These are phyloP conservation scores for Falco berigora DNA, from an alignment of 2,797 vertebrate genomes.

Conservation along the genomic window DNA sequence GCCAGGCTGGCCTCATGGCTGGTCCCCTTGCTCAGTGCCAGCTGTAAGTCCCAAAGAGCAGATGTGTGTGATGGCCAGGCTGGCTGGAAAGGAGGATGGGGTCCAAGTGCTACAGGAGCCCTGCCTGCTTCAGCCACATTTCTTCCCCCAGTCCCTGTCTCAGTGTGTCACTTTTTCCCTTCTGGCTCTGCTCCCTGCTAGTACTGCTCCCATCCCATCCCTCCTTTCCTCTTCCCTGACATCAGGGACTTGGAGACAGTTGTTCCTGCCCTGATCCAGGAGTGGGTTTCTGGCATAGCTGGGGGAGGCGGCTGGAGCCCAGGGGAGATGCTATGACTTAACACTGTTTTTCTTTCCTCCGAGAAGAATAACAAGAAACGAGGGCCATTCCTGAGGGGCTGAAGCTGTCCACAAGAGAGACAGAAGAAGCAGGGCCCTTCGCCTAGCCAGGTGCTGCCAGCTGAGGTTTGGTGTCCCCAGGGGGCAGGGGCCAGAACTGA, in stretches of 20 bases:
- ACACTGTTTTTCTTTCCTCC: conserved; percentile 17
- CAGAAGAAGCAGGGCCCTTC: conserved; percentile 25
- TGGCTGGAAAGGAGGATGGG: not conserved
- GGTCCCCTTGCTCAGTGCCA: not conserved
- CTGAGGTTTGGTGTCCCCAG: conserved; percentile 51
- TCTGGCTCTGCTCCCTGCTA: not conserved
- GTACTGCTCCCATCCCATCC: not conserved
- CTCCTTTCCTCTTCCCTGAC: not conserved
- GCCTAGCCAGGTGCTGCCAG: conserved; percentile 30
- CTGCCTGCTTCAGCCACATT: not conserved
- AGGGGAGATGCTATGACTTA: not conserved
- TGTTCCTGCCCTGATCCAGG: not conserved
- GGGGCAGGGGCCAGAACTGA: conserved; percentile 34
- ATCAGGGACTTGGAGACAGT: not conserved
- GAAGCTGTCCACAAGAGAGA: not conserved
- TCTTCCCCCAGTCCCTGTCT: not conserved
- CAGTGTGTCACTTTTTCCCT: not conserved
- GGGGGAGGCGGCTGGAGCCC: not conserved
- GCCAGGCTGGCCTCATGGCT: not conserved
- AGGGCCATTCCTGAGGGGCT: conserved; percentile 89
- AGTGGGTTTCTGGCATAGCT: not conserved
- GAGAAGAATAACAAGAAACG: conserved; percentile 87
- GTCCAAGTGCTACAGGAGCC: not conserved
- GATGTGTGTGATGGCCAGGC: not conserved
- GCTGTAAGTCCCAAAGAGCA: fast-evolving